These are phyloP conservation scores for Drosophila anomalata DNA, from an alignment of 2,888 invertebrate species.

Conservation along the genomic window DNA sequence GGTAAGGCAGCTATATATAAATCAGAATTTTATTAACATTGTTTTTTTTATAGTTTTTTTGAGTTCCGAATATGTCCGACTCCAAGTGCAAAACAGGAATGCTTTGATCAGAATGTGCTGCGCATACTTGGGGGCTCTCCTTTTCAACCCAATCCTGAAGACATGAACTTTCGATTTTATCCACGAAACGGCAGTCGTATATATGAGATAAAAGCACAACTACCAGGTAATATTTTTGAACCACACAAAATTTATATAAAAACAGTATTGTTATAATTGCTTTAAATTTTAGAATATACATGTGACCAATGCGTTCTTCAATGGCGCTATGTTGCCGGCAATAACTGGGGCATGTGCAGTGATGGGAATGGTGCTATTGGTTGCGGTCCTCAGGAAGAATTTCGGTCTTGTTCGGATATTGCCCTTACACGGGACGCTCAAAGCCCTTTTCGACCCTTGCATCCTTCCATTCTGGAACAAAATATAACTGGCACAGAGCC, in stretches of 20 bases:
- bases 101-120: conserved; percentile 90
- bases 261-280: not conserved
- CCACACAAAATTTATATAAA: not conserved
- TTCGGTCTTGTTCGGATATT: conserved; percentile 93
- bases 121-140: conserved; percentile 84
- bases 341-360: conserved; percentile 91
- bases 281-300: conserved; percentile 85
- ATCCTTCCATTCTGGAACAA: conserved; percentile 71
- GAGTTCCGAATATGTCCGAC: conserved; percentile 93
- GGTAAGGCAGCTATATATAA: conserved; percentile 80
- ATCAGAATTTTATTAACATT: not conserved
- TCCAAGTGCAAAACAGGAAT: conserved; percentile 89
- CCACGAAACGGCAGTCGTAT: conserved; percentile 91
- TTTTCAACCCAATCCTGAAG: conserved; percentile 83
- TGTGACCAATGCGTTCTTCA: conserved; percentile 94
- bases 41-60: conserved; percentile 85
- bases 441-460: conserved; percentile 83
- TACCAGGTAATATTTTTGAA: conserved; percentile 83
- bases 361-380: conserved; percentile 92
- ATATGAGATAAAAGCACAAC: conserved; percentile 89
- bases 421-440: conserved; percentile 86
- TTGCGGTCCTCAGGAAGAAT: conserved; percentile 95
- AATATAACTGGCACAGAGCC: conserved; percentile 50
- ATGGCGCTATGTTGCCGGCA: conserved; percentile 94
- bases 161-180: conserved; percentile 87